Conservation (phyloP, 1,140 invertebrate species). For the Cardiocondyla obscurior region DNA sequence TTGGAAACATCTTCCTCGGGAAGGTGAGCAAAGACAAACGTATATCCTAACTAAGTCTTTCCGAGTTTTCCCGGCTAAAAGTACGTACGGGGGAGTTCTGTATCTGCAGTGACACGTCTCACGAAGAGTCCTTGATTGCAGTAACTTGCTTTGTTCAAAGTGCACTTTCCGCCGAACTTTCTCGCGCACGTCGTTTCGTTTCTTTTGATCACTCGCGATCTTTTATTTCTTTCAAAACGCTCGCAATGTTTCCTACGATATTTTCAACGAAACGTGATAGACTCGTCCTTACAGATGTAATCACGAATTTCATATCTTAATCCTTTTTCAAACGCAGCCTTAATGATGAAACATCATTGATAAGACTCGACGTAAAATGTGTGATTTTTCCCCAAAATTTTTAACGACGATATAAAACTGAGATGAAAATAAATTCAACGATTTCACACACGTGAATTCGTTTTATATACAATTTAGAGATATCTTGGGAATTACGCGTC, state of each 20-base stretch:
- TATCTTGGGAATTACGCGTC: not conserved
- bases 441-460: not conserved
- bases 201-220: not conserved
- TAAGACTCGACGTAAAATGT: not conserved
- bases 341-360: not conserved
- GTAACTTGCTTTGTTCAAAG: constrained; percentile 17
- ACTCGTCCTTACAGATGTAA: not conserved
- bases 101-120: constrained; percentile 20
- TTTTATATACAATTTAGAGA: not conserved
- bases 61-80: constrained; percentile 3
- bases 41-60: constrained; percentile 18
- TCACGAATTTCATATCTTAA: not conserved
- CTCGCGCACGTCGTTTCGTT: not conserved
- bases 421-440: too few relatives aligned
- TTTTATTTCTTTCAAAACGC: not conserved
- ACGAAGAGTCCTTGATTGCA: constrained; percentile 19
- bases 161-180: constrained; percentile 6
- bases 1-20: not conserved
- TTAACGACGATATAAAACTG: not conserved
- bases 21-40: not conserved
- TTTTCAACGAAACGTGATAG: not conserved
- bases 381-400: not conserved
- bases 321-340: not conserved
- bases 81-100: not conserved
- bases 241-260: not conserved